A percentile compares a stretch with the other conserved stretches of the same genome.
These are phyloP conservation scores for Lasioglossum baleicum DNA, from an alignment of 1,140 invertebrate genomes.

Conservation along the genomic window DNA sequence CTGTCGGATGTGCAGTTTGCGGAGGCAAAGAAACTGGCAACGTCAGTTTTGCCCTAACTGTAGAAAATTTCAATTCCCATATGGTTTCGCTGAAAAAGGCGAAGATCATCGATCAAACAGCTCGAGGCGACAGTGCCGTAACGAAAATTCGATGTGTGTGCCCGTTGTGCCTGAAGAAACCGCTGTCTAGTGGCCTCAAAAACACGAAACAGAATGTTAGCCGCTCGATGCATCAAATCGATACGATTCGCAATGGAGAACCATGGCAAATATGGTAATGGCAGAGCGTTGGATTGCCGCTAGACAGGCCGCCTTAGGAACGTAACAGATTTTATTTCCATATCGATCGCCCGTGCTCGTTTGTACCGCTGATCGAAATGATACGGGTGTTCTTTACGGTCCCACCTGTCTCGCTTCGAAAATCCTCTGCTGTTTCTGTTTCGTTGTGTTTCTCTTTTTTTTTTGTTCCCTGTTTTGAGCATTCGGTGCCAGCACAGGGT, in stretches of 20 bases:
- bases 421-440: neutral
- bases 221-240: neutral
- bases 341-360: neutral
- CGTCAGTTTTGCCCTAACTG: no score
- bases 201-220: neutral
- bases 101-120: no score
- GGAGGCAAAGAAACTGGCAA: no score
- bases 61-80: no score
- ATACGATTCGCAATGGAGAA: neutral
- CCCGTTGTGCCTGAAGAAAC: no score
- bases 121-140: no score
- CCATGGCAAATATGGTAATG: neutral
- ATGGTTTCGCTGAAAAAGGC: no score
- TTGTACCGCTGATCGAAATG: constrained; percentile 5
- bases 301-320: neutral
- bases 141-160: no score
- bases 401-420: constrained; percentile 4
- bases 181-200: neutral
- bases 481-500: constrained; percentile 38
- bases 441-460: neutral
- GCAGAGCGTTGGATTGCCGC: neutral
- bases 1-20: no score
- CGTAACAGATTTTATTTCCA: neutral
- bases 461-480: constrained; percentile 12
- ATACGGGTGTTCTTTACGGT: constrained; percentile 28